Percentiles rank a stretch among this genome's conserved stretches.
phyloP scores from a whole-genome alignment of 2,888 invertebrate genomes.

The Pseudococcus longispinus region DNA sequence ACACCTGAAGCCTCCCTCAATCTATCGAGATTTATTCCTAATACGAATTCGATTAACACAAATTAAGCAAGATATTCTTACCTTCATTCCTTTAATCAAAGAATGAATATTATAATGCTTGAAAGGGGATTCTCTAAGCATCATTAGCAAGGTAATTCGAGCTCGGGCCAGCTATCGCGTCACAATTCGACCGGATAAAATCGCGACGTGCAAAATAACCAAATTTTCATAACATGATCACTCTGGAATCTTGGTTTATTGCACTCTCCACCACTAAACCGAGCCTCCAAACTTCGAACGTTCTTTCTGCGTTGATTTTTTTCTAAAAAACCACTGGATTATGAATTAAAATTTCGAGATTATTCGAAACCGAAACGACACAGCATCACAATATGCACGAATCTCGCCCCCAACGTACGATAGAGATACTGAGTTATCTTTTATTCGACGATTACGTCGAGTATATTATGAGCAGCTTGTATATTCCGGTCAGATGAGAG shows the following conservation, averaged over 20 bases:
- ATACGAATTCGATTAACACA: not conserved
- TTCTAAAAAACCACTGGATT: not conserved
- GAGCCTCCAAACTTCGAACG: no score
- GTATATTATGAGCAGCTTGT: constrained; percentile 38
- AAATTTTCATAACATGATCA: not conserved
- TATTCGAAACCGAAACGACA: not conserved
- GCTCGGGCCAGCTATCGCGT: not conserved
- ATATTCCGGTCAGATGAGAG: constrained; percentile 31
- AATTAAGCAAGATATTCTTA: constrained; percentile 14
- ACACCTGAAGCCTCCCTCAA: not conserved
- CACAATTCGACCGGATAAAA: not conserved
- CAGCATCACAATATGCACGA: constrained; percentile 27
- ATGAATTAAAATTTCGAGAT: not conserved
- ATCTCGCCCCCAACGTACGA: constrained; percentile 13
- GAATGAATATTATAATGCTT: constrained; percentile 54
- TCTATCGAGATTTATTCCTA: not conserved
- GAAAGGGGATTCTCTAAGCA: constrained; percentile 56
- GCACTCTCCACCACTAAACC: not conserved
- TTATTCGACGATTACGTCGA: constrained; percentile 39
- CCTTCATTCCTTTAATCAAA: constrained; percentile 57
- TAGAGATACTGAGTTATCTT: constrained; percentile 40
- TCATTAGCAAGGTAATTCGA: constrained; percentile 11
- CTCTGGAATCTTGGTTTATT: not conserved
- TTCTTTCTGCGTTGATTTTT: not conserved
- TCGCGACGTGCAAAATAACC: not conserved